phyloP scores from a whole-genome alignment of 2,888 invertebrate species.

The Pollenia amentaria region DNA sequence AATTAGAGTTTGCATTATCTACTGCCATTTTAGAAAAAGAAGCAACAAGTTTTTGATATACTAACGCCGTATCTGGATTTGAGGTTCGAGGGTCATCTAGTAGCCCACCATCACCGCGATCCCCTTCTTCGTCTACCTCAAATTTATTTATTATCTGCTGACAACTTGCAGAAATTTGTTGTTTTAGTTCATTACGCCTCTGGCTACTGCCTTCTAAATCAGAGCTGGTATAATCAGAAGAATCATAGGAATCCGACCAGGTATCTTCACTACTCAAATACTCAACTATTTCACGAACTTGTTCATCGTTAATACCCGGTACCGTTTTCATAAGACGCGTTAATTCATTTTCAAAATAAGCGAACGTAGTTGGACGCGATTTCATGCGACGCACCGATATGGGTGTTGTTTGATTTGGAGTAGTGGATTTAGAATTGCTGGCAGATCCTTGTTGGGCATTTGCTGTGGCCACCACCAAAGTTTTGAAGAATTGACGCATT shows the following conservation, averaged over 20 bases:
- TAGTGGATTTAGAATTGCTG: slow-evolving; percentile 76
- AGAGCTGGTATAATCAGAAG: slow-evolving; percentile 95
- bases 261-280: slow-evolving; percentile 96
- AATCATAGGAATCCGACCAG: slow-evolving; percentile 97
- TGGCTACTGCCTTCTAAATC: slow-evolving; percentile 90
- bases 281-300: slow-evolving; percentile 96
- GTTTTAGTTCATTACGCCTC: slow-evolving; percentile 89
- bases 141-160: slow-evolving; percentile 95
- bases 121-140: slow-evolving; percentile 88
- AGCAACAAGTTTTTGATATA: slow-evolving; percentile 94
- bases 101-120: slow-evolving; percentile 85
- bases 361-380: slow-evolving; percentile 92
- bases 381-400: slow-evolving; percentile 85
- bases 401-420: slow-evolving; percentile 84
- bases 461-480: slow-evolving; percentile 90
- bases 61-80: slow-evolving; percentile 91
- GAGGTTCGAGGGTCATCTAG: slow-evolving; percentile 86
- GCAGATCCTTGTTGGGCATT: slow-evolving; percentile 84
- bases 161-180: slow-evolving; percentile 94
- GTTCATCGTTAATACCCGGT: slow-evolving; percentile 95
- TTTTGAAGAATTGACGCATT: slow-evolving; percentile 96
- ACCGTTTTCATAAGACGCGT: slow-evolving; percentile 97
- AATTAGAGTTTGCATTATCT: slow-evolving; percentile 80
- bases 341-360: slow-evolving; percentile 95
- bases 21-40: slow-evolving; percentile 92